phyloP scores from a whole-genome alignment of 2,113 vertebrate species.

The Cephalophus harveyi region DNA sequence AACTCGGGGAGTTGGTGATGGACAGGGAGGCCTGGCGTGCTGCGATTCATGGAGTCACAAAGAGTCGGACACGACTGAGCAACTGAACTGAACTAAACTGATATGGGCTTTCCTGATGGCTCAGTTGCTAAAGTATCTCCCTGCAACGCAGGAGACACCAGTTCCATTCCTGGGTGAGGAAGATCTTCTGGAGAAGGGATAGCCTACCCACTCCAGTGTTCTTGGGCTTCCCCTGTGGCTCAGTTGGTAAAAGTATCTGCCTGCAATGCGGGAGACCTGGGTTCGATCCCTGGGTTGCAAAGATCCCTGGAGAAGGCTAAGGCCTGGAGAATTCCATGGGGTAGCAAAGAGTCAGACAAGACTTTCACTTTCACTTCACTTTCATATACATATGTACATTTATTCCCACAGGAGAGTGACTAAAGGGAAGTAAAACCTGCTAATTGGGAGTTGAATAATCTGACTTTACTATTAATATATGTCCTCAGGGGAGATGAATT shows the following conservation, averaged over 20 bases:
- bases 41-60: too few relatives aligned
- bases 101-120: not conserved
- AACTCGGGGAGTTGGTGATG: too few relatives aligned
- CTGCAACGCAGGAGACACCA: not conserved
- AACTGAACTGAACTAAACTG: too few relatives aligned
- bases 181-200: not conserved
- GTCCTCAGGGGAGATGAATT: not conserved
- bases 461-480: not conserved
- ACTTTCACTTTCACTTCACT: not conserved
- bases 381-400: not conserved
- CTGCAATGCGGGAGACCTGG: not conserved
- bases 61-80: rapidly evolving
- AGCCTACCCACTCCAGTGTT: not conserved
- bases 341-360: not conserved
- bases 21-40: too few relatives aligned
- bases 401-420: not conserved
- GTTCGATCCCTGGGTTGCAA: not conserved
- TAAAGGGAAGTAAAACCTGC: not conserved
- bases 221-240: not conserved
- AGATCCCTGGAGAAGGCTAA: not conserved
- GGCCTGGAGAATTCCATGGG: not conserved
- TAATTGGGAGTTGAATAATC: not conserved
- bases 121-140: not conserved
- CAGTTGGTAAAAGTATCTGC: not conserved
- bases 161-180: not conserved